A percentile compares a stretch with the other conserved stretches of the same genome.
Evolutionary conservation across 2,888 invertebrate genomes (phyloP).

Genomic region (Drosophila barbarae): DNA sequence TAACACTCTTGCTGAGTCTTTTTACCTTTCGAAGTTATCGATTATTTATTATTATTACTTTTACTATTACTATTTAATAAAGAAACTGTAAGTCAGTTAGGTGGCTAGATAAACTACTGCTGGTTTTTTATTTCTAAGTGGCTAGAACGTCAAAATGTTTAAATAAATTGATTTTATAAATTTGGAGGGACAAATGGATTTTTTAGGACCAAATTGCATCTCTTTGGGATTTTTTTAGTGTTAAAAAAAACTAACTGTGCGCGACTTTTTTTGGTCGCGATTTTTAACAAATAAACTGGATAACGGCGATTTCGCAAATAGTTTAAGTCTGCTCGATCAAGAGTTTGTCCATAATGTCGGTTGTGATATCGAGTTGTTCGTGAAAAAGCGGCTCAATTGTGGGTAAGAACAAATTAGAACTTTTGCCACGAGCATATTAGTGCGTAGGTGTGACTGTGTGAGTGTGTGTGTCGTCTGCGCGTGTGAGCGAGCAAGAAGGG

Average conservation of each 20-base stretch:
- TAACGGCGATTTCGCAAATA: constrained; percentile 65
- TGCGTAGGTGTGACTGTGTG: constrained; percentile 28
- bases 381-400: constrained; percentile 73
- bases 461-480: constrained; percentile 13
- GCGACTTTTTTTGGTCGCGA: constrained; percentile 50
- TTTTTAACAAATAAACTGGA: constrained; percentile 65
- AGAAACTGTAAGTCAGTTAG: too few relatives aligned
- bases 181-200: too few relatives aligned
- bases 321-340: constrained; percentile 78
- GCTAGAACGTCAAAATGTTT: too few relatives aligned
- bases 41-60: too few relatives aligned
- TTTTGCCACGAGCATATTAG: constrained; percentile 43
- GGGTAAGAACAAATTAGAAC: constrained; percentile 74
- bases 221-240: too few relatives aligned
- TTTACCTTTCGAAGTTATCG: too few relatives aligned
- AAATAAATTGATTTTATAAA: too few relatives aligned
- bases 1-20: too few relatives aligned
- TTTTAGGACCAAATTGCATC: too few relatives aligned
- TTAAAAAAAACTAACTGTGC: background rate
- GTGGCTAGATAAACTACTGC: too few relatives aligned
- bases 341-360: constrained; percentile 79
- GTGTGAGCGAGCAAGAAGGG: constrained; percentile 13
- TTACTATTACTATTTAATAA: too few relatives aligned
- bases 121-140: too few relatives aligned
- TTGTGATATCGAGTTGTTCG: constrained; percentile 78